These are phyloP conservation scores for Xiphophorus couchianus DNA, from an alignment of 2,113 vertebrate genomes.

Conservation along the genomic window DNA sequence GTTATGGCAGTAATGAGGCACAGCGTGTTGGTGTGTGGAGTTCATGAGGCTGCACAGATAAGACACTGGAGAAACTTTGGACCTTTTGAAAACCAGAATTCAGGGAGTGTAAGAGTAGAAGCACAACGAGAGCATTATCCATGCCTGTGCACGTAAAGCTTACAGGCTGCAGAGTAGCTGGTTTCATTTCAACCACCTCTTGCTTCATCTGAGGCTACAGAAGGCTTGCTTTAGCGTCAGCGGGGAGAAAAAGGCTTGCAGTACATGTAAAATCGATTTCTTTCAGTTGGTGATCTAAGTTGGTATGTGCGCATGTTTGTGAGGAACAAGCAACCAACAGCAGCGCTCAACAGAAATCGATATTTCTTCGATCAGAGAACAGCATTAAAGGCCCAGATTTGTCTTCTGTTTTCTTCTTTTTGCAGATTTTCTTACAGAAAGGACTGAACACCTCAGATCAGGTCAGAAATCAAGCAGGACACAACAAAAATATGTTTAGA, in stretches of 20 bases:
- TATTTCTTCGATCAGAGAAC: neutral
- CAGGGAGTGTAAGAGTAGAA: neutral
- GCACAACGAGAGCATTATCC: neutral
- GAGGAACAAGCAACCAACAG: neutral
- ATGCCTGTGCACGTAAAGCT: neutral
- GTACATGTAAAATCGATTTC: neutral
- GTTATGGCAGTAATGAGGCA: neutral
- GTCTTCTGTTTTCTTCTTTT: conserved; percentile 18
- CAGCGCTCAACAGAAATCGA: neutral
- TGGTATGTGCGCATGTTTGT: neutral
- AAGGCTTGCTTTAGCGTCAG: conserved; percentile 17
- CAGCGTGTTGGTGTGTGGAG: neutral
- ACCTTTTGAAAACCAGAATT: neutral
- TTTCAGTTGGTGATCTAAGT: conserved; percentile 1
- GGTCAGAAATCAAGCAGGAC: neutral
- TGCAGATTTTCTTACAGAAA: conserved; percentile 11
- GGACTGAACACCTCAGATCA: too few species aligned
- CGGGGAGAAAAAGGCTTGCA: conserved; percentile 6
- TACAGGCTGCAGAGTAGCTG: neutral
- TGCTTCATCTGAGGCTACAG: neutral
- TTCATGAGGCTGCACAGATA: neutral
- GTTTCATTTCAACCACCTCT: neutral
- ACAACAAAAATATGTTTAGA: too few species aligned
- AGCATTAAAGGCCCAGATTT: conserved; percentile 1
- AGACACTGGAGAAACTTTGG: neutral